Evolutionary conservation across 2,888 invertebrate species (phyloP), one percentile per base, ranked within the genome.

Genomic region (Danaus chrysippus): DNA sequence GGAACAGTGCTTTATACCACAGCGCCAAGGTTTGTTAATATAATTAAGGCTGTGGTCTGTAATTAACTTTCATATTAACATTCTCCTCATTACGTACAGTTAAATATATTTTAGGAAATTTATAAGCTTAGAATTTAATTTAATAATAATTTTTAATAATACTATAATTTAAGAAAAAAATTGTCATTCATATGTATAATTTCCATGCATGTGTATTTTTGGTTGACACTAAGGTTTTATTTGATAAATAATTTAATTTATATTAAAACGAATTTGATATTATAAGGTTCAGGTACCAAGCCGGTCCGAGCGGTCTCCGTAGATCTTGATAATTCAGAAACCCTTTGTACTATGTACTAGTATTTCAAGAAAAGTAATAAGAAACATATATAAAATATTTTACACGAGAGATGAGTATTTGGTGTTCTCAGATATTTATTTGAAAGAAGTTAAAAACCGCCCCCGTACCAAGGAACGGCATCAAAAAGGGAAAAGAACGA

Each of bases 1-100:
- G 91, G 76, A 91, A 90, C 67, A 93, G 92, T 77, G 95, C 95
- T 70, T 92, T 95, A 64, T 95, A 93, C 83, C 95, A 95, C 86
- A 93, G 95, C 77, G 94, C 94, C 60, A 95, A 95, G 94, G 95
- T 95, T 81, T 91, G 89, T 76, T 5, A 34, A 8, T 34, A 2
- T 34, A 34, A 34, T 34, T 34, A 34, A 34, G 23, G 23, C 23
- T 34, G 23, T 76, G 46, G 10, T 53, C 49, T 54, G 15, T 54
- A 52, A 59, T 43, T 23, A 42, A 62, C 52, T 61, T 49, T 49
- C 49, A 10, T 17, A 2, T 17, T 17, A 49, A 10, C 15, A 49
- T 49, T 17, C 17, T 15, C 17, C 49, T 17, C 10, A 8, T 17
- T 17, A 13, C 9, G 11, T 2, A 49, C n/a, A 43, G 43, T 43